A percentile compares a stretch with the other conserved stretches of the same genome.
phyloP scores from a whole-genome alignment of 2,113 vertebrate genomes.

The Scopus umbretta region DNA sequence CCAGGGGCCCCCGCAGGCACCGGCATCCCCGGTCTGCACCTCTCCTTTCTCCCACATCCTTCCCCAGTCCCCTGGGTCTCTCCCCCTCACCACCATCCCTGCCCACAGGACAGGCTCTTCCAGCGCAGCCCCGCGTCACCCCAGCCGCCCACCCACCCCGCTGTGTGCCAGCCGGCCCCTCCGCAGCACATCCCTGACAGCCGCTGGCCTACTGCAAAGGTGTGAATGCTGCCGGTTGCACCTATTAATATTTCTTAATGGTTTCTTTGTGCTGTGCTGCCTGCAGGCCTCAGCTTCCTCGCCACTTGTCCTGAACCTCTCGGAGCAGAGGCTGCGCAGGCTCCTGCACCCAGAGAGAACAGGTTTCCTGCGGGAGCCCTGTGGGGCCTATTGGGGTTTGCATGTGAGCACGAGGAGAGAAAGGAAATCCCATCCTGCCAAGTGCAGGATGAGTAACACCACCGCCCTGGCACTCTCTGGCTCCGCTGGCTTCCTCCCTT shows the following conservation, averaged over 20 bases:
- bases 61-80: rapidly evolving
- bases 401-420: not conserved
- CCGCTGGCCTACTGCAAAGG: not conserved
- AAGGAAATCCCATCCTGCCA: not conserved
- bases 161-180: rapidly evolving
- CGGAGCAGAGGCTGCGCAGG: rapidly evolving
- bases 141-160: not conserved
- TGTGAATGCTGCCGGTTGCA: rapidly evolving
- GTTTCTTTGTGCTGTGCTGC: not conserved
- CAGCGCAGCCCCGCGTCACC: not conserved
- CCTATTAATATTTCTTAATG: not conserved
- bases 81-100: too few species aligned
- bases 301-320: not conserved
- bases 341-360: rapidly evolving
- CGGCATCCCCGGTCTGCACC: not conserved
- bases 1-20: not conserved
- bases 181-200: rapidly evolving
- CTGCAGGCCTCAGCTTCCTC: not conserved
- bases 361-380: rapidly evolving
- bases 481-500: not conserved
- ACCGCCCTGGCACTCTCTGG: not conserved
- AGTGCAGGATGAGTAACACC: not conserved
- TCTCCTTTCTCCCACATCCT: not conserved
- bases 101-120: not conserved
- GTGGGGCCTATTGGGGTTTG: not conserved